Evolutionary conservation across 2,888 invertebrate genomes (phyloP), one percentile per base, ranked within the genome.

Genomic region (Nasonia oneida): DNA sequence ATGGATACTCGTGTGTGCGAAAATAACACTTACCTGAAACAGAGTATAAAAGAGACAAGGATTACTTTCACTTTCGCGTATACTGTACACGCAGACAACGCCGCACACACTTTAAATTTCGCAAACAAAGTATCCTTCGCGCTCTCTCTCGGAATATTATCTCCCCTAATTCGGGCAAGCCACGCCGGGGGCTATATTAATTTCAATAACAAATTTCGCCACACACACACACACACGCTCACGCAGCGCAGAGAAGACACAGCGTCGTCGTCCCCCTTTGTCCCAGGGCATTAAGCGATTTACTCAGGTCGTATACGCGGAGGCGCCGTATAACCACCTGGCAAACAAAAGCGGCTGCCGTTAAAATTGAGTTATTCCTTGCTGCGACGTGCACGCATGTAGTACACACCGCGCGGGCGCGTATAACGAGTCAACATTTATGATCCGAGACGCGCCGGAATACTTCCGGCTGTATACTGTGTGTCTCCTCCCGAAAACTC

Each of bases 21-120:
- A n/a, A 33, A 78, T 57, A 42, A 53, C 87, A 91, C 92, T 92
- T 91, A 92, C 92, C 91, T 91, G 91, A 90, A 92, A 92, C 89
- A 91, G 89, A 91, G 84, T 88, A 89, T 6, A n/a, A 89, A 89
- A 89, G 79, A 73, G 86, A 87, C 18, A 85, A 89, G 90, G 61
- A 81, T 73, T 61, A 81, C 80, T 81, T 81, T 81, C 80, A 73
- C 80, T 57, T 29, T 67, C 50, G 33, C 29, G 67, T 42, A 23
- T 18, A 29, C 6, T 47, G 53, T 37, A 4, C 4, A 37, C 37
- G 37, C 37, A 61, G 29, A 64, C 14, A 64, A 6, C 23, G 18
- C 61, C 0, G 1, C 14, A 57, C 15, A 18, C 57, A 64, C 14
- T 29, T 64, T 29, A 67, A n/a, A 18, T 33, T 67, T 67, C 33